Conservation (phyloP, 2,797 vertebrate species). For the Cuniculus paca region DNA sequence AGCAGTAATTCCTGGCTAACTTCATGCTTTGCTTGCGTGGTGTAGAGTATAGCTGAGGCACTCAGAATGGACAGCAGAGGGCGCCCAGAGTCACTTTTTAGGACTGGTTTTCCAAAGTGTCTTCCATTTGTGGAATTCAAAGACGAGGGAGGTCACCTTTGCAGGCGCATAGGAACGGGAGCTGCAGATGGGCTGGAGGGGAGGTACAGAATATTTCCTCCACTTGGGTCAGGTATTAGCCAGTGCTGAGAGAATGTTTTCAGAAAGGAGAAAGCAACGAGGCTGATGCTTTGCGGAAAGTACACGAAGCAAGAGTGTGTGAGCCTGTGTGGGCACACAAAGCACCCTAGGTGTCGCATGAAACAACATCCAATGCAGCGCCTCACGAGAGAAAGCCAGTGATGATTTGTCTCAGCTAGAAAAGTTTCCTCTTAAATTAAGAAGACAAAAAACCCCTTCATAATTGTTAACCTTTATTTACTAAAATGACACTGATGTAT, state of each 20-base stretch:
- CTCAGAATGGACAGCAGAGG: conserved; percentile 84
- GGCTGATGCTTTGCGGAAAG: not conserved
- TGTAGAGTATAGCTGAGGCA: not conserved
- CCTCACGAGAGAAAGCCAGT: not conserved
- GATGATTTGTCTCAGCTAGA: not conserved
- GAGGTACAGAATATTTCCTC: not conserved
- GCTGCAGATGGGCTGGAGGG: not conserved
- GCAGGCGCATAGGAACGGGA: not conserved
- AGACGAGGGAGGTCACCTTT: not conserved
- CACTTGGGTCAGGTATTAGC: not conserved
- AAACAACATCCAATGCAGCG: not conserved
- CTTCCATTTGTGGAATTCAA: conserved; percentile 59
- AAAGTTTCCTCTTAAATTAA: conserved; percentile 26
- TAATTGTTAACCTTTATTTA: not conserved
- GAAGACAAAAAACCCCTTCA: not conserved
- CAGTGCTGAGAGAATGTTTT: not conserved
- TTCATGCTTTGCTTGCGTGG: not conserved
- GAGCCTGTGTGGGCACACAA: fast-evolving
- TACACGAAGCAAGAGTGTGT: not conserved
- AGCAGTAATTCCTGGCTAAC: not conserved
- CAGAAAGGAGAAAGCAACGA: conserved; percentile 24
- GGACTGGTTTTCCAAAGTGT: not conserved
- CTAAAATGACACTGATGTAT: not conserved
- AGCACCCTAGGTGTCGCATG: not conserved
- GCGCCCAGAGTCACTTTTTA: conserved; percentile 75